phyloP scores from a whole-genome alignment of 2,797 vertebrate genomes.

The Sebastes aleutianus region DNA sequence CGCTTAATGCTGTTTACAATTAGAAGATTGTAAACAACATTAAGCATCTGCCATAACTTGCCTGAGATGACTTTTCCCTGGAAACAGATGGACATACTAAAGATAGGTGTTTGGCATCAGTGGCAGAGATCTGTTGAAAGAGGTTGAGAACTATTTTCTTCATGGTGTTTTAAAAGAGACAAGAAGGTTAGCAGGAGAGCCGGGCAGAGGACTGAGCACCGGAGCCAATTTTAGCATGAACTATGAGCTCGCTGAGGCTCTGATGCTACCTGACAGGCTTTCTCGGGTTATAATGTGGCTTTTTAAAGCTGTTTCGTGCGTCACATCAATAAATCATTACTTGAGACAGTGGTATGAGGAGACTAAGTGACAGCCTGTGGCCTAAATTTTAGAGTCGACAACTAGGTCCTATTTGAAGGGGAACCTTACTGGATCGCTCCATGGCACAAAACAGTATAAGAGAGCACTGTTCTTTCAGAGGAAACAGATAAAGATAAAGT shows the following conservation, averaged over 20 bases:
- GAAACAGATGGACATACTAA: neutral
- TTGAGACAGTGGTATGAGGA: no score
- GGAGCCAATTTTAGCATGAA: neutral
- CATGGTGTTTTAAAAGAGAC: neutral
- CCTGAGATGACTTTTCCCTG: neutral
- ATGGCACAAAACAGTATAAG: no score
- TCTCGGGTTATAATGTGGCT: neutral
- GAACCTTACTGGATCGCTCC: no score
- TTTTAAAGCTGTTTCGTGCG: neutral
- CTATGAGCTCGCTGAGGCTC: neutral
- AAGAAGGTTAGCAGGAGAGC: neutral
- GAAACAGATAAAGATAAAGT: neutral
- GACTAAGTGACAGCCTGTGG: neutral
- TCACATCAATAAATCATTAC: neutral
- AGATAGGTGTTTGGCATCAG: neutral
- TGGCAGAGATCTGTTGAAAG: neutral
- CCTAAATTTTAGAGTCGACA: no score
- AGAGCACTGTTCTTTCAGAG: no score
- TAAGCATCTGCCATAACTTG: no score
- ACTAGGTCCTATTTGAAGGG: no score
- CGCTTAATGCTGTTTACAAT: slow-evolving; percentile 3
- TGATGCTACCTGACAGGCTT: neutral
- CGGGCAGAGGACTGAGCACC: neutral
- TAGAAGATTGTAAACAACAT: no score
- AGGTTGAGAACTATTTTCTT: neutral